These are phyloP conservation scores for Chrysoperla carnea DNA, from an alignment of 1,140 invertebrate species.

Conservation along the genomic window DNA sequence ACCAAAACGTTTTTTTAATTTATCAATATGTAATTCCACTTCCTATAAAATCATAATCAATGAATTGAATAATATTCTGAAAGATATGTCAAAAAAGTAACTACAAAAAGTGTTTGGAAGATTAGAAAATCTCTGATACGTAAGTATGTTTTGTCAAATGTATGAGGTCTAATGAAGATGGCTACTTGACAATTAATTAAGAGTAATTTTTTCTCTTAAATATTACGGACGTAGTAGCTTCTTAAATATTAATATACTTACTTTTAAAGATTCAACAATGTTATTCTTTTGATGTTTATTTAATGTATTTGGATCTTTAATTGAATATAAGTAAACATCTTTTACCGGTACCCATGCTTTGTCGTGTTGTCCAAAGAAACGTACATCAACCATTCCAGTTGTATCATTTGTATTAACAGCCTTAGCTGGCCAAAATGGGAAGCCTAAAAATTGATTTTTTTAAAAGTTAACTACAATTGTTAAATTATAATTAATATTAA, in stretches of 20 bases:
- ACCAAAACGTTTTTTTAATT: conserved; percentile 54
- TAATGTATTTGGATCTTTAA: conserved; percentile 36
- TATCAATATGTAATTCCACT: conserved; percentile 53
- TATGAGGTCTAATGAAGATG: no score
- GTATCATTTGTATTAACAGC: conserved; percentile 56
- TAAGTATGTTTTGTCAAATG: no score
- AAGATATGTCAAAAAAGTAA: no score
- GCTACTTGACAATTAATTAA: no score
- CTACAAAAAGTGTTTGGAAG: no score
- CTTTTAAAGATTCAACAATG: conserved; percentile 40
- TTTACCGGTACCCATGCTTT: conserved; percentile 73
- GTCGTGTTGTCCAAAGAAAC: conserved; percentile 90
- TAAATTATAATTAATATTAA: not conserved
- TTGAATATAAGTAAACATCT: conserved; percentile 69
- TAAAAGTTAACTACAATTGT: no score
- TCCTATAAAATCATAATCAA: conserved; percentile 29
- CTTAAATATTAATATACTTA: no score
- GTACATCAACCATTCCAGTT: conserved; percentile 62
- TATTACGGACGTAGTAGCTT: no score
- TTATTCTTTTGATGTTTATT: conserved; percentile 38
- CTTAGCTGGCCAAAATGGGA: conserved; percentile 91
- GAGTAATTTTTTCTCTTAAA: no score
- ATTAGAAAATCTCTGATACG: no score
- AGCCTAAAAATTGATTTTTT: conserved; percentile 34
- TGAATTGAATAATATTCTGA: not conserved